Evolutionary conservation across 2,797 vertebrate genomes (phyloP).

Genomic region (Lutra lutra): DNA sequence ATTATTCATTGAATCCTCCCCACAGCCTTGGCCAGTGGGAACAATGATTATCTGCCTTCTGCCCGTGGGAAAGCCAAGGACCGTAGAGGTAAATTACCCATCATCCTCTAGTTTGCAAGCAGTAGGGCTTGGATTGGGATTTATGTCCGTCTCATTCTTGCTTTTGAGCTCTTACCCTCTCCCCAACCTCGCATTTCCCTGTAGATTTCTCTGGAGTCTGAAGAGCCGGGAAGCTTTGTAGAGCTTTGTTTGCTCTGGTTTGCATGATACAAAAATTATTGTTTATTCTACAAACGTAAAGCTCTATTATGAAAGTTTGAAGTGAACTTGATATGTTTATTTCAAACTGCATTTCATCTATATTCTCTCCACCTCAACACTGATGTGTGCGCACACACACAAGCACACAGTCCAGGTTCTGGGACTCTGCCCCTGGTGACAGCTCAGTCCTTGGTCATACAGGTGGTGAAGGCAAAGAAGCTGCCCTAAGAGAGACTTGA

Average conservation of each 20-base stretch:
- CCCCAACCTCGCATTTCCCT: not conserved
- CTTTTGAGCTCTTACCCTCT: not conserved
- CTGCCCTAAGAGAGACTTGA: not conserved
- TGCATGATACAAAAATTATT: not conserved
- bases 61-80: not conserved
- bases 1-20: not conserved
- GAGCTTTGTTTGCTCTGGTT: not conserved
- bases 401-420: not conserved
- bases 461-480: not conserved
- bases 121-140: not conserved
- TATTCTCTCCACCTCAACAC: not conserved
- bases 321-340: not conserved
- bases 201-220: not conserved
- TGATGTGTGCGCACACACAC: rapidly evolving
- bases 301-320: not conserved
- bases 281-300: not conserved
- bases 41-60: not conserved
- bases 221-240: not conserved
- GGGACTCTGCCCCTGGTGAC: not conserved
- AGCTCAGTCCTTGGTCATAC: not conserved
- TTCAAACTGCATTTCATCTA: not conserved
- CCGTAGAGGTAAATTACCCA: rapidly evolving
- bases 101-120: not conserved
- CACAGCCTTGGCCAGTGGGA: not conserved
- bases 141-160: not conserved